Base-by-base conservation (phyloP, 2,888 invertebrate genomes). In the Chymomyza caudatula region DNA sequence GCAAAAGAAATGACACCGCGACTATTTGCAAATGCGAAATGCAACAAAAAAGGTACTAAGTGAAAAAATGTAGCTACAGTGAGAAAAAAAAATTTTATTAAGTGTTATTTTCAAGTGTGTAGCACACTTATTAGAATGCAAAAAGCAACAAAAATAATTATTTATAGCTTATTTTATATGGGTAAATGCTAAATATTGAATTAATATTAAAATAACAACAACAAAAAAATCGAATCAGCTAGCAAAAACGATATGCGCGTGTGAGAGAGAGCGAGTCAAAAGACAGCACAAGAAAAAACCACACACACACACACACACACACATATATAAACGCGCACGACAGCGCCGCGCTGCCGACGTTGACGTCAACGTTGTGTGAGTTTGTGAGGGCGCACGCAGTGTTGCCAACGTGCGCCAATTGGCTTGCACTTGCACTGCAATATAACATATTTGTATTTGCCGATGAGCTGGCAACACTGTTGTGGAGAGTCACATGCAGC, bases 381-480 rank as follows among this genome's bases (percentile, higher is more conserved):
- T 51, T 3, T 15, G 15, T 51, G 51, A 11, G 51, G 8, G 47
- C 47, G 3, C 51, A 5, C 19, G 13, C 22, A 68, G 68, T 67
- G 68, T 54, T 68, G 68, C 68, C 68, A 68, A 49, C 52, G 60
- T 53, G 52, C 22, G 23, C 42, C 19, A n/a, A n/a, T n/a, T n/a
- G n/a, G n/a, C n/a, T n/a, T n/a, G n/a, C n/a, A n/a, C n/a, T n/a
- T n/a, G n/a, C n/a, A n/a, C n/a, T 22, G 15, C 19, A 13, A 20
- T 8, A 51, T 19, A 4, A 37, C 5, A 37, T 13, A 13, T 51
- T 49, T 19, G 53, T 23, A 53, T 22, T 52, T 67, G 66, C 66
- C 81, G 76, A 68, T 76, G 84, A 71, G 79, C 70, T 79, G 79
- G 79, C 79, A 79, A 76, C 82, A 76, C 82, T 76, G 66, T 65